Conservation (phyloP, 2,113 vertebrate genomes). For the Conger conger region DNA sequence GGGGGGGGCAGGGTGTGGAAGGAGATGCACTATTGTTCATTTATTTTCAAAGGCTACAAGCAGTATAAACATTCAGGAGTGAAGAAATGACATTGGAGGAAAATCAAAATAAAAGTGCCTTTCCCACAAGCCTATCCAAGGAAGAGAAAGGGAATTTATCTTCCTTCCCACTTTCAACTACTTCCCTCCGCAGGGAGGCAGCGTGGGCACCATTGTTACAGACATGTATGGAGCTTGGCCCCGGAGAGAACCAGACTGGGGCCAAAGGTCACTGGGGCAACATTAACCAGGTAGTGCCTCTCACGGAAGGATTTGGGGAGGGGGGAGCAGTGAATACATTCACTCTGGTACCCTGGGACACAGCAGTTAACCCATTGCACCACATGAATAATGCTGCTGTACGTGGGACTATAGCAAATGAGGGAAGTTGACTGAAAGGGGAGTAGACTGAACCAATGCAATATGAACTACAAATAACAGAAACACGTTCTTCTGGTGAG, state of each 20-base stretch:
- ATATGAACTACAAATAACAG: neutral
- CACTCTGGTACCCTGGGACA: conserved; percentile 12
- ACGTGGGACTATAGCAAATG: neutral
- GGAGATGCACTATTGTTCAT: neutral
- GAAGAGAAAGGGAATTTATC: neutral
- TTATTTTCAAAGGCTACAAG: conserved; percentile 1
- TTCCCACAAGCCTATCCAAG: neutral
- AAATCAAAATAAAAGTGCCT: neutral
- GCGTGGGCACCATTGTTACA: conserved; percentile 7
- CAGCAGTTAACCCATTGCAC: neutral
- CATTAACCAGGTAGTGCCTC: conserved; percentile 19
- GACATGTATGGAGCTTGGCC: conserved; percentile 32
- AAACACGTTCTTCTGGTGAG: neutral
- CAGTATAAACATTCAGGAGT: neutral
- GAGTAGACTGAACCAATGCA: neutral
- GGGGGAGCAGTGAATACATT: neutral
- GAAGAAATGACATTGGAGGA: neutral
- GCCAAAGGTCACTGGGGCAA: conserved; percentile 36
- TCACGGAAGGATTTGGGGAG: neutral
- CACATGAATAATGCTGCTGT: neutral
- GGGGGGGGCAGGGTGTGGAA: too few species aligned
- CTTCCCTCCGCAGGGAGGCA: neutral
- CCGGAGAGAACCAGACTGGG: neutral
- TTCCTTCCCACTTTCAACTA: neutral
- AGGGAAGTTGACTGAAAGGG: neutral